These are phyloP conservation scores for Drosophila subsilvestris DNA, from an alignment of 2,888 invertebrate species.

Conservation along the genomic window DNA sequence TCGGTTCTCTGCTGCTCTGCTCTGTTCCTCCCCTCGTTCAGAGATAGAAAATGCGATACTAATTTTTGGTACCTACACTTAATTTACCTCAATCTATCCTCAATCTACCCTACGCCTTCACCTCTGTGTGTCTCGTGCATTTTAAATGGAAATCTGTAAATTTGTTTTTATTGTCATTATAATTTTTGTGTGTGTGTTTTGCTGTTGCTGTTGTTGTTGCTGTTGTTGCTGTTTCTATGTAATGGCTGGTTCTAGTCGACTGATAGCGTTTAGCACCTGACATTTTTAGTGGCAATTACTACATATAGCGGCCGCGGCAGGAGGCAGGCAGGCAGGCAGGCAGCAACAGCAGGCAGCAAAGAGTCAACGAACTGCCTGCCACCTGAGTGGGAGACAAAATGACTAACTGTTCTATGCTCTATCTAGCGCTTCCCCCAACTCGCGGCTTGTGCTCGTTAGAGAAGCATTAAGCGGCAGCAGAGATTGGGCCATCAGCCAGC, in stretches of 20 bases:
- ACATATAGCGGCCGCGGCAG: conserved; percentile 53
- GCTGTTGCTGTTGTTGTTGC: conserved; percentile 20
- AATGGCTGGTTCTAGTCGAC: conserved; percentile 73
- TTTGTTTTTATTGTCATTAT: conserved; percentile 78
- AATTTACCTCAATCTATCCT: conserved; percentile 46
- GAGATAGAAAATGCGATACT: conserved; percentile 69
- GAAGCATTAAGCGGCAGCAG: conserved; percentile 30
- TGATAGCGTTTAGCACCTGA: conserved; percentile 81
- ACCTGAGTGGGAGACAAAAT: conserved; percentile 44
- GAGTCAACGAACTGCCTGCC: conserved; percentile 46
- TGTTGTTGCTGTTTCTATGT: conserved; percentile 42
- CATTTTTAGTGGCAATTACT: conserved; percentile 79
- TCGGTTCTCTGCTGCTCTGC: conserved; percentile 6
- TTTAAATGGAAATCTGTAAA: conserved; percentile 77
- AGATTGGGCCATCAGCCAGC: conserved; percentile 1
- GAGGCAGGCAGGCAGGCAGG: too few species aligned
- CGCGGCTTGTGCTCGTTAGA: conserved; percentile 24
- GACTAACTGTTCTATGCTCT: conserved; percentile 37
- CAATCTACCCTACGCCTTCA: not conserved
- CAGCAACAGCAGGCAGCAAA: conserved; percentile 38
- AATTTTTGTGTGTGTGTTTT: conserved; percentile 50
- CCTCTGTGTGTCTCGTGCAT: conserved; percentile 44
- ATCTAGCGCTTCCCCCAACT: conserved; percentile 1
- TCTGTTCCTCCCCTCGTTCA: conserved; percentile 47
- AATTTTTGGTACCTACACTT: conserved; percentile 75